Conservation (phyloP, 2,113 vertebrate species). For the Pogona vitticeps region DNA sequence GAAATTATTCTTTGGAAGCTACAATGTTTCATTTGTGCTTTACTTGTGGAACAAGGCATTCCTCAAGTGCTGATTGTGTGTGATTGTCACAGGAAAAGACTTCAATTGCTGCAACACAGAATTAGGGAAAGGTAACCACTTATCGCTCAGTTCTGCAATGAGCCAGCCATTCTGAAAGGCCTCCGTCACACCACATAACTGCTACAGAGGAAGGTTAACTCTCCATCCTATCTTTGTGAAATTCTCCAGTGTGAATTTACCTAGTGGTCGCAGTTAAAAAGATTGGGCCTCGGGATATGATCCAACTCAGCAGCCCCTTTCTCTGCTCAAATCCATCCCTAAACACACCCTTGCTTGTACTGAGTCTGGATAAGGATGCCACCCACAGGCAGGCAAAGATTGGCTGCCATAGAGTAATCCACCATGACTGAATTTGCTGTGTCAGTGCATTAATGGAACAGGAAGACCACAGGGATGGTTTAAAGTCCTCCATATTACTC, state of each 20-base stretch:
- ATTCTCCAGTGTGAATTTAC: not conserved
- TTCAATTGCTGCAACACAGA: not conserved
- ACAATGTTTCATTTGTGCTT: not conserved
- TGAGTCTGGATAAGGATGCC: slow-evolving; percentile 17
- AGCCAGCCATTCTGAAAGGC: not conserved
- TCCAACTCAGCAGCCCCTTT: not conserved
- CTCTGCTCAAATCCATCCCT: not conserved
- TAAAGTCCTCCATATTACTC: slow-evolving; percentile 12
- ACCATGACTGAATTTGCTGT: slow-evolving; percentile 15
- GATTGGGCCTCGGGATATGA: not conserved
- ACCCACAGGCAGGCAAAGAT: slow-evolving; percentile 29
- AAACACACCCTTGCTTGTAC: not conserved
- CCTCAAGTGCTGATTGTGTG: too few species aligned
- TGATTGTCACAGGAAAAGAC: not conserved
- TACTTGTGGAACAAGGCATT: not conserved
- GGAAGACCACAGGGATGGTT: slow-evolving; percentile 32
- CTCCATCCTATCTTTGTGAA: not conserved
- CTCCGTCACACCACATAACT: not conserved
- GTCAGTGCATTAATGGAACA: not conserved
- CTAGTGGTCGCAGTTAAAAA: not conserved
- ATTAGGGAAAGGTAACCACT: not conserved
- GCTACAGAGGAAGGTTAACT: not conserved
- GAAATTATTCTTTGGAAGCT: not conserved
- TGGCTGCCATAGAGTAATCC: slow-evolving; percentile 20
- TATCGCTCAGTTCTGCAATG: not conserved